phyloP scores from a whole-genome alignment of 2,113 vertebrate species.

The Rostratula benghalensis region DNA sequence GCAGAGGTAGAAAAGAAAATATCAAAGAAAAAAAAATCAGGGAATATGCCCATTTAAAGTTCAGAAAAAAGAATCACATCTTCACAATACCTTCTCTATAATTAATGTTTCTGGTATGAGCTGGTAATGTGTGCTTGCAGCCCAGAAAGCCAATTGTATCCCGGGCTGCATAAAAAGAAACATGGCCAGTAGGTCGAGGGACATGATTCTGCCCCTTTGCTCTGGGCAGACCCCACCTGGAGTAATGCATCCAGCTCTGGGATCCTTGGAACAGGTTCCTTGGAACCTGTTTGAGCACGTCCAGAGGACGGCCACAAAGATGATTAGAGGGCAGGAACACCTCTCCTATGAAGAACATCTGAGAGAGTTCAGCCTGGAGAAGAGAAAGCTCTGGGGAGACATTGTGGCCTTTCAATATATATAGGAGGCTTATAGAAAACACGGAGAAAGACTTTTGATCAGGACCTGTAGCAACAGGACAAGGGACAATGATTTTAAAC shows the following conservation, averaged over 20 bases:
- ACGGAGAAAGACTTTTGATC: not conserved
- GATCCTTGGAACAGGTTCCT: too few species aligned
- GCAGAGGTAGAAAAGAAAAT: not conserved
- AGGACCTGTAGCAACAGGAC: not conserved
- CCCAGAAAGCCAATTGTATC: not conserved
- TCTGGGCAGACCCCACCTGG: not conserved
- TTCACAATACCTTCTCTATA: not conserved
- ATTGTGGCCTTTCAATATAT: not conserved
- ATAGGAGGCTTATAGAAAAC: not conserved
- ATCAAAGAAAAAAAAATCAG: not conserved
- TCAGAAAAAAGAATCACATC: not conserved
- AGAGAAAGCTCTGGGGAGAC: not conserved
- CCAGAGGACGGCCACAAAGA: not conserved
- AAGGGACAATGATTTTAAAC: not conserved
- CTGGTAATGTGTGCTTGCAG: not conserved
- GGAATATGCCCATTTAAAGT: not conserved
- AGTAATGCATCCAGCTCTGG: not conserved
- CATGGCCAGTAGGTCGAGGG: fast-evolving
- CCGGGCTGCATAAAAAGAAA: not conserved
- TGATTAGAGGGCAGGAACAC: not conserved
- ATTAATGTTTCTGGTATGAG: not conserved
- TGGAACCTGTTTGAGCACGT: too few species aligned
- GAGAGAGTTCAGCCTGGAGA: not conserved
- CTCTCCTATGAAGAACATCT: not conserved
- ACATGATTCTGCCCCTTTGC: not conserved